These are phyloP conservation scores for Drosophila kurseongensis DNA, from an alignment of 1,140 invertebrate species.

Conservation along the genomic window DNA sequence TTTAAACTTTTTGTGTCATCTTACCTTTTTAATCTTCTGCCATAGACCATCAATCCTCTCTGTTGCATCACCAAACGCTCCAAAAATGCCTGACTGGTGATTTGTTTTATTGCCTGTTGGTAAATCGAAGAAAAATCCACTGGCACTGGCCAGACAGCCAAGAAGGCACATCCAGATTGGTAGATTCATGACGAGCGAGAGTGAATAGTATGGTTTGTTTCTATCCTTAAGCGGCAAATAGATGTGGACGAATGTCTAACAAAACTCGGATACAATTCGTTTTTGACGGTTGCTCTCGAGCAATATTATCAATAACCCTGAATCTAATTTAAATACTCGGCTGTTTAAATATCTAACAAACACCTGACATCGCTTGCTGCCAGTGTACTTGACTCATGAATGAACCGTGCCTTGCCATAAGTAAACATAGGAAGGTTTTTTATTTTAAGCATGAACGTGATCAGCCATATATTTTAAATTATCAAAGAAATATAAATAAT, in stretches of 20 bases:
- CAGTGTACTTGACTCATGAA: constrained; percentile 7
- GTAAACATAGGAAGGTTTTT: not conserved
- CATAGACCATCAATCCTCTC: constrained; percentile 42
- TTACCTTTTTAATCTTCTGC: constrained; percentile 64
- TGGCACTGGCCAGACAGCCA: constrained; percentile 18
- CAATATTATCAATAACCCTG: constrained; percentile 39
- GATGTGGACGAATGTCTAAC: constrained; percentile 37
- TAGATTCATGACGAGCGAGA: constrained; percentile 42
- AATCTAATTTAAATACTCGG: constrained; percentile 43
- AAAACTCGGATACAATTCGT: constrained; percentile 9
- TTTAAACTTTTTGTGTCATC: no score
- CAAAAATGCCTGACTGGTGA: not conserved
- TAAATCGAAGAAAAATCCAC: constrained; percentile 40
- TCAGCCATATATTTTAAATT: not conserved
- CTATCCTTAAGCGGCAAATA: constrained; percentile 27
- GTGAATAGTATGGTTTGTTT: not conserved
- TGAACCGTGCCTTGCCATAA: constrained; percentile 4
- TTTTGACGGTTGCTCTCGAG: constrained; percentile 44
- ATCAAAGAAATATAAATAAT: not conserved
- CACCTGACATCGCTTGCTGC: constrained; percentile 17
- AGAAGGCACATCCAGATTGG: constrained; percentile 33
- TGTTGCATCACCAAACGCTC: constrained; percentile 50
- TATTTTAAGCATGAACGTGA: not conserved
- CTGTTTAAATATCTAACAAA: constrained; percentile 47
- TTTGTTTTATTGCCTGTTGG: not conserved